Evolutionary conservation across 1,140 invertebrate genomes (phyloP).

Genomic region (Gerris buenoi): DNA sequence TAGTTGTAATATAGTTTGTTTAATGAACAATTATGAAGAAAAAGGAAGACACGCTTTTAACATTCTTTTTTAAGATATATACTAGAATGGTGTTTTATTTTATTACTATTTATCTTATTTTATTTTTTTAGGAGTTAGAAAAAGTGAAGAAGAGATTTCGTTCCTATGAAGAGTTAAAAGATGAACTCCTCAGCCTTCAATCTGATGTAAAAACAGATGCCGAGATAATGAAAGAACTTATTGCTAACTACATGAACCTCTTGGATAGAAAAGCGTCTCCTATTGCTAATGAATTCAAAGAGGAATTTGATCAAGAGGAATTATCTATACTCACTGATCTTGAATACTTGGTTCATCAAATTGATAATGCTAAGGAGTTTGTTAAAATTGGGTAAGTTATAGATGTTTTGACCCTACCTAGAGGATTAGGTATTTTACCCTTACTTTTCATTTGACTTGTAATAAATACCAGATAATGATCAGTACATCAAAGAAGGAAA

Average conservation of each 20-base stretch:
- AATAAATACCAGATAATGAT: too few species aligned
- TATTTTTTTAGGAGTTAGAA: slow-evolving; percentile 12
- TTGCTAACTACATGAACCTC: slow-evolving; percentile 36
- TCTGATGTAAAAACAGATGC: slow-evolving; percentile 47
- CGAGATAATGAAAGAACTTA: slow-evolving; percentile 44
- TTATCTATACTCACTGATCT: slow-evolving; percentile 45
- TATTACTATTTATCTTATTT: not conserved
- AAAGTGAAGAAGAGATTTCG: slow-evolving; percentile 32
- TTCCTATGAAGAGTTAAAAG: slow-evolving; percentile 49
- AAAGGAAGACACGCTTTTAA: too few species aligned
- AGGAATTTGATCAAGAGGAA: slow-evolving; percentile 30
- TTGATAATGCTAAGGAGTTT: slow-evolving; percentile 60
- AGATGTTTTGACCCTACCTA: too few species aligned
- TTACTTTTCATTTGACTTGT: too few species aligned
- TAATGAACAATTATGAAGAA: too few species aligned
- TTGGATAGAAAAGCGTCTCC: slow-evolving; percentile 17
- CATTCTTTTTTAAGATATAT: too few species aligned
- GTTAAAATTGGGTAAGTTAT: slow-evolving; percentile 42
- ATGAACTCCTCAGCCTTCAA: slow-evolving; percentile 42
- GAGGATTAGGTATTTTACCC: too few species aligned
- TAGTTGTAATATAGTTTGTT: too few species aligned
- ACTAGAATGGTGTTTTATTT: too few species aligned
- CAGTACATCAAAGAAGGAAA: too few species aligned
- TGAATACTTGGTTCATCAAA: slow-evolving; percentile 58
- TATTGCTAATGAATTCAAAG: slow-evolving; percentile 4